Base-by-base conservation (phyloP, 1,140 invertebrate species). In the Neuroterus valhalla region DNA sequence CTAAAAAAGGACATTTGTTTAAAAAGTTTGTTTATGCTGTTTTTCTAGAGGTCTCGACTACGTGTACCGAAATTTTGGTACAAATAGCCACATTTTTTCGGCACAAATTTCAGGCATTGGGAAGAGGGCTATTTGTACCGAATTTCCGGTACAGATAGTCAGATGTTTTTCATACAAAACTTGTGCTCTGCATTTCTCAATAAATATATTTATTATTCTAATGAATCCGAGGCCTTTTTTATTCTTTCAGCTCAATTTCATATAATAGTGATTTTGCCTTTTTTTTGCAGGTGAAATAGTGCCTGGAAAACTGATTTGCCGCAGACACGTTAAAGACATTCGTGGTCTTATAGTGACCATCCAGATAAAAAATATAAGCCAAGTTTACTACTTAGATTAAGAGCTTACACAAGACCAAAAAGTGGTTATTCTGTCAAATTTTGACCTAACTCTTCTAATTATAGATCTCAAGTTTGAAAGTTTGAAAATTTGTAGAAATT, bases 221-320 rank as follows among this genome's bases (percentile, higher is more conserved):
- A 38, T 0, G 6, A 38, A 38, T 38, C 31, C 31, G 31, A 38
- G 10, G 17, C 48, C 55, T 74, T 44, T 71, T 70, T 44, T 68
- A 78, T 45, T 77, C 66, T 46, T 48, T 50, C n/a, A 38, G 26
- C 19, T 52, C 50, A 68, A 38, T 38, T 38, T 38, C 21, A 70
- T 68, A 26, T 50, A 23, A 72, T 73, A 42, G 52, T 46, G 17
- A 17, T 72, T 78, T 68, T 67, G 66, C 50, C 72, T 68, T 42
- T 79, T 70, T 62, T 78, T 89, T 86, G 45, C 82, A 93, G 93
- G 91, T 79, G 91, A 93, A 81, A 76, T 91, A 10, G 83, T 96
- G 21, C 86, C 87, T 31, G 94, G 95, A 21, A 93, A 90, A 74
- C 90, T 96, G 21, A 90, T 89, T 38, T 95, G 94, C 76, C 88